These are phyloP conservation scores for Tenodera sinensis DNA, from an alignment of 2,888 invertebrate genomes.

Conservation along the genomic window DNA sequence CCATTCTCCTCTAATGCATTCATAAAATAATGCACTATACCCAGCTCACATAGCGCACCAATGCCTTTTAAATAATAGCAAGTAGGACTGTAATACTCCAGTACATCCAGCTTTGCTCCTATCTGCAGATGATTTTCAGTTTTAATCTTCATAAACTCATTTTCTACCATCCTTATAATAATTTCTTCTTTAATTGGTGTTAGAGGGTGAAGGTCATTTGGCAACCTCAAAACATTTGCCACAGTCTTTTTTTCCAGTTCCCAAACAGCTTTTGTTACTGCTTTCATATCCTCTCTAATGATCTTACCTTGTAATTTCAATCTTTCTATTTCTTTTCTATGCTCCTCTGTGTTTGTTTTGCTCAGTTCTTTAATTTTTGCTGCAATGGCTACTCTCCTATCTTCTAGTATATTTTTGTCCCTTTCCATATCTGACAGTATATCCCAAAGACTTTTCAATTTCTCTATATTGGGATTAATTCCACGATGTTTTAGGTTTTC, in stretches of 20 bases:
- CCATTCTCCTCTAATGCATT: slow-evolving; percentile 47
- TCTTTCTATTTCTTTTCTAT: slow-evolving; percentile 48
- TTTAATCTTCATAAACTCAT: slow-evolving; percentile 43
- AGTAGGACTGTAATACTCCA: slow-evolving; percentile 58
- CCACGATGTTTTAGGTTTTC: slow-evolving; percentile 56
- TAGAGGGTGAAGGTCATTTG: slow-evolving; percentile 62
- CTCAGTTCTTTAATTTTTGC: slow-evolving; percentile 46
- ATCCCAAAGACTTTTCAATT: slow-evolving; percentile 58
- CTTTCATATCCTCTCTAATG: slow-evolving; percentile 61
- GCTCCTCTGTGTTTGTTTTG: slow-evolving; percentile 39
- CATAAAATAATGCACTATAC: slow-evolving; percentile 53
- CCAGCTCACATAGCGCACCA: slow-evolving; percentile 69
- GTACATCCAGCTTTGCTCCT: slow-evolving; percentile 50
- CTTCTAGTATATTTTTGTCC: slow-evolving; percentile 52
- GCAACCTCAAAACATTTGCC: slow-evolving; percentile 60
- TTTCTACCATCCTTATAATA: slow-evolving; percentile 38
- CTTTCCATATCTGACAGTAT: slow-evolving; percentile 56
- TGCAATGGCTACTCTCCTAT: slow-evolving; percentile 50
- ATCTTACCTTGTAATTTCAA: slow-evolving; percentile 52
- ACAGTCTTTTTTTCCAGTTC: slow-evolving; percentile 69
- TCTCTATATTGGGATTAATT: slow-evolving; percentile 51
- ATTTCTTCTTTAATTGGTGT: slow-evolving; percentile 52
- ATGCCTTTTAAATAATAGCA: slow-evolving; percentile 62
- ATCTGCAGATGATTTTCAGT: slow-evolving; percentile 52
- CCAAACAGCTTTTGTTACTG: slow-evolving; percentile 60